Conservation (phyloP, 2,113 vertebrate genomes). For the Emydocephalus ijimae region DNA sequence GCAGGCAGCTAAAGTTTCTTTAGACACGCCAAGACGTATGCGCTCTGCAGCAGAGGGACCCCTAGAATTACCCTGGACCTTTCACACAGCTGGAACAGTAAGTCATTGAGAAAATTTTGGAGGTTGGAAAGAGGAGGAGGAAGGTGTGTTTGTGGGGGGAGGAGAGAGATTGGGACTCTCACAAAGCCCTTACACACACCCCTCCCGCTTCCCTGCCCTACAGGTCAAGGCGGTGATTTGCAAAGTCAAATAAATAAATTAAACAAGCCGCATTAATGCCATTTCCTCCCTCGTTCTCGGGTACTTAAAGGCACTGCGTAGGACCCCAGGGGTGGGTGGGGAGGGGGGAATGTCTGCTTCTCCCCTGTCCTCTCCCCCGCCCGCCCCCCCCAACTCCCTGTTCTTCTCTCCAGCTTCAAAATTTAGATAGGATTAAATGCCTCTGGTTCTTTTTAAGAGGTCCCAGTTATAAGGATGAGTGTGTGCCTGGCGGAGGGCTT, state of each 20-base stretch:
- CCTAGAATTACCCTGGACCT: conserved; percentile 59
- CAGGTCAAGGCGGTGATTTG: conserved; percentile 73
- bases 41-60: conserved; percentile 68
- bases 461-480: not conserved
- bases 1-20: conserved; percentile 70
- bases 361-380: not conserved
- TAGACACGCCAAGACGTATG: conserved; percentile 74
- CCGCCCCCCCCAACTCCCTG: too few species aligned
- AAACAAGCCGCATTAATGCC: conserved; percentile 76
- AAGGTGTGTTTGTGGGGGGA: not conserved
- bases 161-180: conserved; percentile 48
- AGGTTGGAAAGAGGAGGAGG: not conserved
- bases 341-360: too few species aligned
- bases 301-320: not conserved
- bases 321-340: too few species aligned
- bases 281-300: conserved; percentile 66
- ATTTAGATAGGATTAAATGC: conserved; percentile 42
- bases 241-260: conserved; percentile 50
- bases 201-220: not conserved
- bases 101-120: conserved; percentile 66
- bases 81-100: conserved; percentile 65
- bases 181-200: conserved; percentile 61
- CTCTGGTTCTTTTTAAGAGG: conserved; percentile 45
- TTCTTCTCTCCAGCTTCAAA: conserved; percentile 27
- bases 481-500: not conserved